Conservation (phyloP, 2,113 vertebrate species). For the Acrocephalus arundinaceus region DNA sequence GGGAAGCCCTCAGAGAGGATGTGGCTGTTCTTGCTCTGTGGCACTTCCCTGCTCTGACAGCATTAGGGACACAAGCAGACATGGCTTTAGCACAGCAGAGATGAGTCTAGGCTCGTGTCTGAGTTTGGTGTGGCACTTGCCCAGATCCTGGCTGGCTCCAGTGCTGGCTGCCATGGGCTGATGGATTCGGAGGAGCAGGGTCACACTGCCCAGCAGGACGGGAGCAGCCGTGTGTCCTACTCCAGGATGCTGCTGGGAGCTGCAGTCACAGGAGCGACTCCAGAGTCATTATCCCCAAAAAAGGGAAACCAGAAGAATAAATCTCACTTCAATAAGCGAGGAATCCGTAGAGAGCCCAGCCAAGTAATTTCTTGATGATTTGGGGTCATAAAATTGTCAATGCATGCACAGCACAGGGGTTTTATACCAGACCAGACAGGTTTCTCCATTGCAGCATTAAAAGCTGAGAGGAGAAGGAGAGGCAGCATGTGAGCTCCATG, state of each 20-base stretch:
- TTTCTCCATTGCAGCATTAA: neutral
- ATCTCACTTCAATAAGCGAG: neutral
- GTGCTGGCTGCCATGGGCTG: rapidly evolving
- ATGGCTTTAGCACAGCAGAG: neutral
- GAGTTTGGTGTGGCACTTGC: neutral
- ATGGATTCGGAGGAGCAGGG: neutral
- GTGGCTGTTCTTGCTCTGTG: neutral
- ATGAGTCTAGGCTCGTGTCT: rapidly evolving
- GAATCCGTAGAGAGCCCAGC: neutral
- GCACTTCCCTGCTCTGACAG: neutral
- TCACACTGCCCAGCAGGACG: neutral
- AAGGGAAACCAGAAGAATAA: neutral
- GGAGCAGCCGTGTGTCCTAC: neutral
- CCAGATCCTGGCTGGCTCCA: neutral
- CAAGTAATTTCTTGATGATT: constrained; percentile 20
- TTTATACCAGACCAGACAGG: neutral
- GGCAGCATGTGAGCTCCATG: neutral
- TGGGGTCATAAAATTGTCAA: constrained; percentile 29
- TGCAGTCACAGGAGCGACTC: neutral
- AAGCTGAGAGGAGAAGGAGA: neutral
- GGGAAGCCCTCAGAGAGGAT: neutral
- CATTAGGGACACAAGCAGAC: neutral
- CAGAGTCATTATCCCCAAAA: neutral
- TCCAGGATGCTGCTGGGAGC: neutral
- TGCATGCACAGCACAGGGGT: neutral